Evolutionary conservation across 2,888 invertebrate genomes (phyloP).

Genomic region (Meganola albula): DNA sequence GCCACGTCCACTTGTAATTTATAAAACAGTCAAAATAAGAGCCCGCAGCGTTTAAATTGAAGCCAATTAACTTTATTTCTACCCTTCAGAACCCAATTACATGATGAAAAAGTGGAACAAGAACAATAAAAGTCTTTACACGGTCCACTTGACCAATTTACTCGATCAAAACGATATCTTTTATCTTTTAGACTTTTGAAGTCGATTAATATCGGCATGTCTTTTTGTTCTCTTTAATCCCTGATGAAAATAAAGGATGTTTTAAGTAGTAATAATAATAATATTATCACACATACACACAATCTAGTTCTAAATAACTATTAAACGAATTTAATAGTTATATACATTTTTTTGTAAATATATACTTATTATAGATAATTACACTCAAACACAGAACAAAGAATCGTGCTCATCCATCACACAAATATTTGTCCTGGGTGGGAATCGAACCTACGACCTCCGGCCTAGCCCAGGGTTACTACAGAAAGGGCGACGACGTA

Average conservation of each 20-base stretch:
- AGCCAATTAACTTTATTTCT: constrained; percentile 58
- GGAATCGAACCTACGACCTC: too few relatives aligned
- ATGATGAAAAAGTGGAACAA: constrained; percentile 40
- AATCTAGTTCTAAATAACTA: too few relatives aligned
- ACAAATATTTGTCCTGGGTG: too few relatives aligned
- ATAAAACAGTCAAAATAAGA: constrained; percentile 42
- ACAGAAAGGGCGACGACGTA: too few relatives aligned
- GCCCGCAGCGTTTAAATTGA: constrained; percentile 56
- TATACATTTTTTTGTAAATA: too few relatives aligned
- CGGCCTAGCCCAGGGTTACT: too few relatives aligned
- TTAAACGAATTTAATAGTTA: too few relatives aligned
- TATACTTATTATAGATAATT: too few relatives aligned
- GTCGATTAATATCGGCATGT: too few relatives aligned
- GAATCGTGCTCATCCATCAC: too few relatives aligned
- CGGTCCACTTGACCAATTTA: constrained; percentile 19
- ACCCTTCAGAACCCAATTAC: constrained; percentile 51
- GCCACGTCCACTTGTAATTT: constrained; percentile 35
- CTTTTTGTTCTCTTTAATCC: too few relatives aligned
- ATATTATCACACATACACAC: neutral
- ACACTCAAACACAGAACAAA: too few relatives aligned
- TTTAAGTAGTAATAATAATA: neutral
- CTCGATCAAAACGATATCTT: constrained; percentile 29
- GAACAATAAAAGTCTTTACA: constrained; percentile 35
- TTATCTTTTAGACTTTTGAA: constrained; percentile 20
- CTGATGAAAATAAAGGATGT: neutral